Base-by-base conservation (phyloP, 1,140 invertebrate species). In the Drosophila kepulauana region DNA sequence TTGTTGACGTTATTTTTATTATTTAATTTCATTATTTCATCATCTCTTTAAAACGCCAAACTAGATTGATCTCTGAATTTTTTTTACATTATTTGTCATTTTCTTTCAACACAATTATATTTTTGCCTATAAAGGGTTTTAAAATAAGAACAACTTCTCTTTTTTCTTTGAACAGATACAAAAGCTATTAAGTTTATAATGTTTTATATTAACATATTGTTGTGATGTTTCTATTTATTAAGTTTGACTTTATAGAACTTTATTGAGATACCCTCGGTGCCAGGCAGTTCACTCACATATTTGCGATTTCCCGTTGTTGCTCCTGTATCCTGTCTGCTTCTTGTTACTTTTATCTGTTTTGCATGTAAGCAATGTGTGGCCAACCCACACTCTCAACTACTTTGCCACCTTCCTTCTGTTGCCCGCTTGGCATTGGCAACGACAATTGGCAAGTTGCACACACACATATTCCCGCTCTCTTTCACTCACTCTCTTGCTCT, bases 271-370 rank as follows among this genome's bases (percentile, higher is more conserved):
- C 75, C 75, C 75, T 67, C 52, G 16, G 20, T 6, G 15, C 45
- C 45, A 28, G 48, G 28, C 25, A 41, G 25, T 35, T 33, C 16
- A 28, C 59, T 61, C 41, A 43, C 62, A 72, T 28, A 48, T 54
- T 33, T 30, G 11, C 45, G 25, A 43, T 28, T 51, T 45, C 7
- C 57, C 10, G 33, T 52, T 69, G 35, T 52, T 49, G 7, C 11
- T n/a, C 11, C 41, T 52, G 52, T 49, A 30, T 58, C n/a, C 58
- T 54, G 71, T 63, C 72, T 88, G 82, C 81, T 75, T 88, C 85
- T 89, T 89, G 81, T 85, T 90, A 89, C 81, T 89, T 90, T 88
- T 84, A 76, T 89, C 85, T 89, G 85, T 90, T 89, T 81, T 79
- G 78, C 81, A 77, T 89, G 85, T 89, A 76, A 61, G 71, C 70